Base-by-base conservation (phyloP, 2,888 invertebrate genomes). In the Drosophila ochracea region DNA sequence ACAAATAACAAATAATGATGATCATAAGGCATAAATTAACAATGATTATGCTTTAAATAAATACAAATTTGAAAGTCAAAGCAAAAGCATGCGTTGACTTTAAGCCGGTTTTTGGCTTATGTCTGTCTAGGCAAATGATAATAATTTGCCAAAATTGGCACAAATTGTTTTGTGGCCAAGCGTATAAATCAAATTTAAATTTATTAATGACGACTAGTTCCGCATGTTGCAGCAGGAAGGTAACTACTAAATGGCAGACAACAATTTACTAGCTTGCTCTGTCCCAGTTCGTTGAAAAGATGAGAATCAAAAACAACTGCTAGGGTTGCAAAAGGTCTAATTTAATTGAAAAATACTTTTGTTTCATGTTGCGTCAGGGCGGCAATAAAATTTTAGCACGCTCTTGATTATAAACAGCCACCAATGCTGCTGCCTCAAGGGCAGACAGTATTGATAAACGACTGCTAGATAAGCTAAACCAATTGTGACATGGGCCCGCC, bases 11-110 rank as follows among this genome's bases (percentile, higher is more conserved):
- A 64, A 77, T 76, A 62, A 63, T 60, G 60, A 75, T 60, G 39
- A 60, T 55, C 61, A 21, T 21, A 49, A 65, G 63, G 58, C 58
- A 78, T 82, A 78, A 77, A 71, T 82, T 82, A 82, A 78, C 62
- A 57, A 67, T 54, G 47, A 55, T 55, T 65, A 52, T 50, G 33
- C 28, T 16, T 37, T 47, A 9, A 41, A 30, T 28, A 31, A 16
- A 43, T 52, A 21, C 1, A 25, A 25, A 47, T 75, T 35, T 49
- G 21, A 55, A 59, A 52, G 25, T 41, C 31, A 54, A 72, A 72
- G 53, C 59, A 16, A 55, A 16, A 55, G 53, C 4, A 30, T 16
- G 21, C n/a, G 37, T 53, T 72, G 33, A 30, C 33, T 50, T 55
- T 35, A 63, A 77, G 58, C 82, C 49, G 64, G 78, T 82, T 78